Percentiles rank a stretch among this genome's conserved stretches.
Conservation (phyloP, 2,113 vertebrate genomes). For the Grammomys dolichurus region DNA sequence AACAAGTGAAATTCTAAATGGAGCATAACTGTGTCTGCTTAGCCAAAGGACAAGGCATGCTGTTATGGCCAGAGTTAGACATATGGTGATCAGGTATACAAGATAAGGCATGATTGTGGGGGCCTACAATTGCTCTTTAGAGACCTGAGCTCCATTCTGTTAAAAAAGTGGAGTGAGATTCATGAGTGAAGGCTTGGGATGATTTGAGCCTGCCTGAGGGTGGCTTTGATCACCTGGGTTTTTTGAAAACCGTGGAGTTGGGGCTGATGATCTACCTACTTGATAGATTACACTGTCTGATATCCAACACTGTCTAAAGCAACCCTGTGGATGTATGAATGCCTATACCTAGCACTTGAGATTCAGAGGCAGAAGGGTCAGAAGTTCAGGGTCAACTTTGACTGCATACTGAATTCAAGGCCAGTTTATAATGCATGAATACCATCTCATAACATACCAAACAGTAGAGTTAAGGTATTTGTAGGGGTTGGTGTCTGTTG, state of each 20-base stretch:
- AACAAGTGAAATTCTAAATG: neutral
- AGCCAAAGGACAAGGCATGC: neutral
- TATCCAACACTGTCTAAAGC: neutral
- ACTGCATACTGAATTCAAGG: neutral
- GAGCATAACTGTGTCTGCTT: neutral
- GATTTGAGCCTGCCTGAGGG: neutral
- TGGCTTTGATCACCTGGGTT: neutral
- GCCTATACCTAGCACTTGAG: neutral
- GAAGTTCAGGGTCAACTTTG: neutral
- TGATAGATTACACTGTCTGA: neutral
- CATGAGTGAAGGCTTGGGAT: neutral
- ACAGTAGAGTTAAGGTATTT: neutral
- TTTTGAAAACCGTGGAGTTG: constrained; percentile 28
- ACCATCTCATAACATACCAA: neutral
- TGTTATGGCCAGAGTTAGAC: neutral
- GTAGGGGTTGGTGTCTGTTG: neutral
- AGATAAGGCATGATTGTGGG: neutral
- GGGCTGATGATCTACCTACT: neutral
- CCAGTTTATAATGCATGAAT: neutral
- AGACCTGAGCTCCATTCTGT: neutral
- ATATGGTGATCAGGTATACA: neutral
- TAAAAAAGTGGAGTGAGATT: constrained; percentile 15
- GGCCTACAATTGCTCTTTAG: neutral
- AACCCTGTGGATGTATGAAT: neutral
- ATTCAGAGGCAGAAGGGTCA: neutral